A percentile compares a stretch with the other conserved stretches of the same genome.
These are phyloP conservation scores for Abramis brama DNA, from an alignment of 2,113 vertebrate species.

Conservation along the genomic window DNA sequence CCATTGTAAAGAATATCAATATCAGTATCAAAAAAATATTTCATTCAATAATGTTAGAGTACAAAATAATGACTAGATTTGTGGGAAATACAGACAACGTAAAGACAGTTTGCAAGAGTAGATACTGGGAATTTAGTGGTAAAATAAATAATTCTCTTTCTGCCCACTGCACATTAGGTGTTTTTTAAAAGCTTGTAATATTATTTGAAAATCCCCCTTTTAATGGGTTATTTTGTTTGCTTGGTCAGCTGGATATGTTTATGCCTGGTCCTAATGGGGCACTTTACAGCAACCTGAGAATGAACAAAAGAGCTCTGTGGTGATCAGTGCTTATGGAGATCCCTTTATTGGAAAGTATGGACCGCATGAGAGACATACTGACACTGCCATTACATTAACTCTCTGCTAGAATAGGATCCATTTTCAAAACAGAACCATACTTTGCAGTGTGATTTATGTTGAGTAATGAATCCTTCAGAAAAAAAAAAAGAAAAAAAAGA, in stretches of 20 bases:
- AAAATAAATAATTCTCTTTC: not conserved
- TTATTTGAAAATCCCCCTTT: conserved; percentile 10
- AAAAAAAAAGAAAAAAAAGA: too few relatives aligned
- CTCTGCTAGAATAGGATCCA: not conserved
- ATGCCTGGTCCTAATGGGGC: conserved; percentile 37
- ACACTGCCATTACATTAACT: conserved; percentile 25
- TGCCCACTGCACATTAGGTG: not conserved
- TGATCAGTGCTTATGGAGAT: conserved; percentile 2
- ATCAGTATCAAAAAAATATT: not conserved
- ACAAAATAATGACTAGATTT: not conserved
- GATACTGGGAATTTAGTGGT: not conserved
- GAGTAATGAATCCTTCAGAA: too few relatives aligned
- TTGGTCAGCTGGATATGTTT: conserved; percentile 25
- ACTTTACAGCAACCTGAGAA: conserved; percentile 46
- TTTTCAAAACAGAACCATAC: conserved; percentile 9
- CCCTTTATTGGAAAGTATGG: not conserved
- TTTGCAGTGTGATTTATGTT: not conserved
- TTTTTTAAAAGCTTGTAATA: conserved; percentile 17
- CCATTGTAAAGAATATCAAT: not conserved
- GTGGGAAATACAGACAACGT: not conserved
- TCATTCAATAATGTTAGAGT: not conserved
- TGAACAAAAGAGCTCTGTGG: conserved; percentile 32
- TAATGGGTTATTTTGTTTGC: conserved; percentile 45
- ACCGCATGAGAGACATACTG: not conserved
- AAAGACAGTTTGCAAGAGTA: not conserved